Evolutionary conservation across 1,140 invertebrate species (phyloP).

Genomic region (Eumeta japonica): DNA sequence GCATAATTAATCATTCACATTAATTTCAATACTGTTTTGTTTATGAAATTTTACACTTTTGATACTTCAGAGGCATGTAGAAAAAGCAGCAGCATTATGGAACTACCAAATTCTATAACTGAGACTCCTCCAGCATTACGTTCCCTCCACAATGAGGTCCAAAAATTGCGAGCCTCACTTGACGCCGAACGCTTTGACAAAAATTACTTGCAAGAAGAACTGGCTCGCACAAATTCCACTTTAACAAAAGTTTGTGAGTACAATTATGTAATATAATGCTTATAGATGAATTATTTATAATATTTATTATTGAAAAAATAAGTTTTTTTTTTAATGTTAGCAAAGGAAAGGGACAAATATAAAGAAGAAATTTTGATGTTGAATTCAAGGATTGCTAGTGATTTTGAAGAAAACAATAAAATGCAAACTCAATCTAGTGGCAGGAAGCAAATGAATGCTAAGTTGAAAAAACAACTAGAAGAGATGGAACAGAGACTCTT

Average conservation of each 20-base stretch:
- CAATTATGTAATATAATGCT: no score
- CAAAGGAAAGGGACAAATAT: conserved; percentile 43
- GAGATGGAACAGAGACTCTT: conserved; percentile 28
- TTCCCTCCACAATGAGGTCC: conserved; percentile 38
- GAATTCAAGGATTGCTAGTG: conserved; percentile 36
- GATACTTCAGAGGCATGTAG: conserved; percentile 37
- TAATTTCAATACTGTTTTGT: no score
- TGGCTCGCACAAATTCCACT: conserved; percentile 31
- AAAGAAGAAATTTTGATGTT: conserved; percentile 38
- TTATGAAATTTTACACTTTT: neutral
- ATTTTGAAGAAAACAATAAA: conserved; percentile 28
- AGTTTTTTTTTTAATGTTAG: conserved; percentile 12
- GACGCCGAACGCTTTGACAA: conserved; percentile 45
- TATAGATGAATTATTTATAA: neutral
- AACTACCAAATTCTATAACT: conserved; percentile 12
- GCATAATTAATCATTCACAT: no score
- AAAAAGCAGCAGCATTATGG: no score
- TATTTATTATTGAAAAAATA: neutral
- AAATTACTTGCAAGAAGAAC: conserved; percentile 44
- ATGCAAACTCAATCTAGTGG: conserved; percentile 9
- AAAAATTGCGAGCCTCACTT: conserved; percentile 35
- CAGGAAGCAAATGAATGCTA: conserved; percentile 12
- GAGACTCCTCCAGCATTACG: conserved; percentile 42
- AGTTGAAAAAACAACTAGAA: conserved; percentile 29
- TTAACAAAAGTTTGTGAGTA: conserved; percentile 34